These are phyloP conservation scores for Hemibagrus guttatus DNA, from an alignment of 2,797 vertebrate genomes.

Conservation along the genomic window DNA sequence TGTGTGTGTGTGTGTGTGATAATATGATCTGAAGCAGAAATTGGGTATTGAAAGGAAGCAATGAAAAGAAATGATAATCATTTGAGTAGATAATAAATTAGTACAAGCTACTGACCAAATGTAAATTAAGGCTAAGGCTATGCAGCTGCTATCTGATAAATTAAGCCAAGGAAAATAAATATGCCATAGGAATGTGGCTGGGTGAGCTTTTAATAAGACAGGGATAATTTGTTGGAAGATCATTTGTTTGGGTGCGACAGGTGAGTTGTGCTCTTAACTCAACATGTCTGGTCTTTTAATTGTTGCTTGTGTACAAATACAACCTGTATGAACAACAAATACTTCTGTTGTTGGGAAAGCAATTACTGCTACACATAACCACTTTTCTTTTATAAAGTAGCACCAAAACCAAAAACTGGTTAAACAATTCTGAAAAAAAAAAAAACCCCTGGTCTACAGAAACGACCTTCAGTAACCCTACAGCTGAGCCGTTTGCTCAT, in stretches of 20 bases:
- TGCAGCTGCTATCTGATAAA: background rate
- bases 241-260: background rate
- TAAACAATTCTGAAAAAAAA: constrained; percentile 1
- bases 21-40: background rate
- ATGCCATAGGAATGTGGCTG: background rate
- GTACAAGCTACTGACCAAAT: background rate
- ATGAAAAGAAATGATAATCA: background rate
- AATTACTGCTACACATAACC: background rate
- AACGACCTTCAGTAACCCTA: background rate
- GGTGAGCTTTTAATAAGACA: background rate
- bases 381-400: background rate
- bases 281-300: background rate
- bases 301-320: constrained; percentile 35
- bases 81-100: background rate
- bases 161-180: background rate
- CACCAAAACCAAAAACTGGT: background rate
- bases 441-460: background rate
- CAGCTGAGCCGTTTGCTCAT: background rate
- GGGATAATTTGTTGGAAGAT: background rate
- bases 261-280: background rate
- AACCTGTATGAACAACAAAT: constrained; percentile 38
- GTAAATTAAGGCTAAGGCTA: background rate
- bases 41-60: background rate
- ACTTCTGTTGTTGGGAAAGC: background rate
- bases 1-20: no score